A percentile compares a stretch with the other conserved stretches of the same genome.
phyloP scores from a whole-genome alignment of 2,888 invertebrate genomes.

The Lamellibrachia satsuma region DNA sequence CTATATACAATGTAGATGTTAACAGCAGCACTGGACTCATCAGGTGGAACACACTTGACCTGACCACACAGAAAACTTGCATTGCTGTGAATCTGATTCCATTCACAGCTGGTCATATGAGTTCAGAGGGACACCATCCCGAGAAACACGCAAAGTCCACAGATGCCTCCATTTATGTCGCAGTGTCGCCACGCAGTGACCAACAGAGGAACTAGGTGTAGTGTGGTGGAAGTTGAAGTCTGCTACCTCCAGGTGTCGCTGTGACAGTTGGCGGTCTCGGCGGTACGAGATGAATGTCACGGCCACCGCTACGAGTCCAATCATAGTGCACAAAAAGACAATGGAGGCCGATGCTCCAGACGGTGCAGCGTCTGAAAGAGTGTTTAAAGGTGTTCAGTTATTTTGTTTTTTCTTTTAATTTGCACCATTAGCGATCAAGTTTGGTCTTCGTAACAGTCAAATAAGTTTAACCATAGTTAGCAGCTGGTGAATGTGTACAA shows the following conservation, averaged over 20 bases:
- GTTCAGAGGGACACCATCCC: not conserved
- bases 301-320: not conserved
- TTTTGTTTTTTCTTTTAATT: no score
- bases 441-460: no score
- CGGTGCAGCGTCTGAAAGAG: not conserved
- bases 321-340: not conserved
- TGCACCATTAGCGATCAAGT: no score
- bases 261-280: not conserved
- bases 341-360: not conserved
- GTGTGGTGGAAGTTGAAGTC: not conserved
- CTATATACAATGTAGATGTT: no score
- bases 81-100: not conserved
- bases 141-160: not conserved
- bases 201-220: not conserved
- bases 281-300: not conserved
- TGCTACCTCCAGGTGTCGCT: not conserved
- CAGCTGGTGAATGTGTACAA: no score
- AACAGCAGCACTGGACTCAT: not conserved
- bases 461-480: no score
- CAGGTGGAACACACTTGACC: not conserved
- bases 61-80: not conserved
- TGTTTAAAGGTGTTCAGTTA: no score
- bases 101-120: not conserved
- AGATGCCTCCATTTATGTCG: not conserved
- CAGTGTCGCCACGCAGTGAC: not conserved